Evolutionary conservation across 2,888 invertebrate genomes (phyloP).

Genomic region (Steinernema hermaphroditum): DNA sequence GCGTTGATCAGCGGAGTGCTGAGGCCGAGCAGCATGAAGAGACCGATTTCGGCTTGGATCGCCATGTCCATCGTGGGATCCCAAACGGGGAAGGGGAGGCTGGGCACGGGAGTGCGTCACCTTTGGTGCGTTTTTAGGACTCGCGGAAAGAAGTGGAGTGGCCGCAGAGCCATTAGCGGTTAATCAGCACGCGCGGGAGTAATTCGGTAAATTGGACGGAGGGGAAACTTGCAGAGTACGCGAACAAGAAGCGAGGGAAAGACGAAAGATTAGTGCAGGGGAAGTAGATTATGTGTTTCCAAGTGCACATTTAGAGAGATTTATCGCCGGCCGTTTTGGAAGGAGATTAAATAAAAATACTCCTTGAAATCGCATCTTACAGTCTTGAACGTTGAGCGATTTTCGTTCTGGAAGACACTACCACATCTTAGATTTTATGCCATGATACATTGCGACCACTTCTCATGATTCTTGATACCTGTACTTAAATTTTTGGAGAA

Average conservation of each 20-base stretch:
- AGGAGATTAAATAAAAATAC: neutral
- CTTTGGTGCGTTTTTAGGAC: neutral
- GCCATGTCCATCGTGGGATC: neutral
- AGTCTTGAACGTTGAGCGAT: no score
- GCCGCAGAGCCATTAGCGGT: neutral
- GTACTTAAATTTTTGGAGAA: no score
- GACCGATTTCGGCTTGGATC: neutral
- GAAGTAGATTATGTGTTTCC: no score
- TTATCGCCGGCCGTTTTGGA: no score
- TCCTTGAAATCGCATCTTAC: neutral
- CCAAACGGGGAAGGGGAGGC: no score
- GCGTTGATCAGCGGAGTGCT: neutral
- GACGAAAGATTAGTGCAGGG: neutral
- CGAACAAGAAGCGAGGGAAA: neutral
- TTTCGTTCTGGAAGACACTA: no score
- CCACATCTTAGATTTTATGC: no score
- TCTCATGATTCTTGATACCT: no score
- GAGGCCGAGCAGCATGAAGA: slow-evolving; percentile 4
- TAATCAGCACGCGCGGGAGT: neutral
- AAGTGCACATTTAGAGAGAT: no score
- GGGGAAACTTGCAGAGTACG: neutral
- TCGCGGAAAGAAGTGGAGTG: neutral
- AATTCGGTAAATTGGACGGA: neutral
- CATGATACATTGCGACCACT: no score
- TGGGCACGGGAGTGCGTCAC: no score